phyloP scores from a whole-genome alignment of 2,888 invertebrate species.

The Trichopria drosophilae region DNA sequence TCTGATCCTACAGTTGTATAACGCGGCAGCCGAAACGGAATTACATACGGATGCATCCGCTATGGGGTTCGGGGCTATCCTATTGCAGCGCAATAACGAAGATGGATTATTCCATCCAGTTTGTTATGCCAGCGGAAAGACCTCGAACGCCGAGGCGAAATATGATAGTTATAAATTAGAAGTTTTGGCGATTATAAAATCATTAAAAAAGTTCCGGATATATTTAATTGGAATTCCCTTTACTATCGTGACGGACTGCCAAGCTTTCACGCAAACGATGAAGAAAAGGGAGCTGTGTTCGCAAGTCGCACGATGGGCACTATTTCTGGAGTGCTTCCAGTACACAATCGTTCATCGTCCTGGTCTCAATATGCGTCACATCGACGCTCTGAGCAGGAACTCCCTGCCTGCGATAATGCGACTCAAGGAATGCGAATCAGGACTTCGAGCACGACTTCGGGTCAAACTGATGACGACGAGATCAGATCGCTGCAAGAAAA shows the following conservation, averaged over 20 bases:
- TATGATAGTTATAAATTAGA: too few species aligned
- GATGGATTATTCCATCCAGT: constrained; percentile 30
- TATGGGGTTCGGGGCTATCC: constrained; percentile 21
- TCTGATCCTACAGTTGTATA: constrained; percentile 4
- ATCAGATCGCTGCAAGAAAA: neutral
- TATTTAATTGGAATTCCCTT: too few species aligned
- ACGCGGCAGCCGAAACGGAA: too few species aligned
- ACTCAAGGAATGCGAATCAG: neutral
- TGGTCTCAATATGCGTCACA: constrained; percentile 1
- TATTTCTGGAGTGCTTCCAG: neutral
- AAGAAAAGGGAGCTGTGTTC: constrained; percentile 2
- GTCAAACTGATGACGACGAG: neutral
- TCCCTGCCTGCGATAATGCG: neutral
- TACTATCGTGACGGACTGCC: too few species aligned
- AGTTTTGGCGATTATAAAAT: constrained; percentile 27
- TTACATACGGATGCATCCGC: too few species aligned
- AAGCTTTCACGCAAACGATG: too few species aligned
- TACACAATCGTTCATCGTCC: constrained; percentile 5
- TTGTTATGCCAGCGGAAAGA: constrained; percentile 33
- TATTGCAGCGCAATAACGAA: constrained; percentile 11
- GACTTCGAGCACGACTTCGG: neutral
- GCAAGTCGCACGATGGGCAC: constrained; percentile 2
- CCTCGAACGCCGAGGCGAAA: too few species aligned
- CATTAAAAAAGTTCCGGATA: neutral
- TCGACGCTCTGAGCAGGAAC: constrained; percentile 1